Base-by-base conservation (phyloP, 2,888 invertebrate genomes). In the Melipona beecheii region DNA sequence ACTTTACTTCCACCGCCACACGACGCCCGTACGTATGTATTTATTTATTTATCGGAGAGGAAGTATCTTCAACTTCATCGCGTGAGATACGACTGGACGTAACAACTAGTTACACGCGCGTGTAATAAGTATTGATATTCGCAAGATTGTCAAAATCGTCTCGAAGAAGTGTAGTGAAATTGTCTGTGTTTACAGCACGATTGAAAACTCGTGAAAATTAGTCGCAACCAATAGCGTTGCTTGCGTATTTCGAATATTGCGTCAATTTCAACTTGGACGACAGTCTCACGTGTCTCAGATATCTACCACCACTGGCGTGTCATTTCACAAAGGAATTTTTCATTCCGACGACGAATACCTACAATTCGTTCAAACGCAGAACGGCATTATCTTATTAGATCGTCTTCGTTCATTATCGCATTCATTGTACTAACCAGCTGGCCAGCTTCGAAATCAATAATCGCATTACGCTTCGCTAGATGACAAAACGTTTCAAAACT, bases 11-110 rank as follows among this genome's bases (percentile, higher is more conserved):
- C 11, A 43, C 71, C 68, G 62, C 77, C 31, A 31, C n/a, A 24
- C 36, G 58, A n/a, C 17, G 65, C 36, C 62, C 65, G 58, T 77
- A 75, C 69, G 65, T 27, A 27, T 77, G 76, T 83, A 66, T 79
- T 79, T 87, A 78, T 77, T 78, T 83, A 66, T 79, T 79, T 87
- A 78, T 83, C 80, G 73, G 52, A 17, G n/a, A 43, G 17, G 49
- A 75, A 80, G 75, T 83, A 85, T 74, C 79, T 79, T 79, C 54
- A 68, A 66, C 75, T 75, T 75, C 65, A 64, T 70, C 66, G 49
- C 27, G 50, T 60, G 31, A 69, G 50, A 69, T 82, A 81, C 27
- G 71, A 68, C 71, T 50, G 75, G 75, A 73, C 72, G 52, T 36
- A 9, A 81, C 66, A 65, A 70, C 65, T 24, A 66, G 58, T 66